Conservation (phyloP, 2,113 vertebrate genomes). For the Gymnocephalus cernua region DNA sequence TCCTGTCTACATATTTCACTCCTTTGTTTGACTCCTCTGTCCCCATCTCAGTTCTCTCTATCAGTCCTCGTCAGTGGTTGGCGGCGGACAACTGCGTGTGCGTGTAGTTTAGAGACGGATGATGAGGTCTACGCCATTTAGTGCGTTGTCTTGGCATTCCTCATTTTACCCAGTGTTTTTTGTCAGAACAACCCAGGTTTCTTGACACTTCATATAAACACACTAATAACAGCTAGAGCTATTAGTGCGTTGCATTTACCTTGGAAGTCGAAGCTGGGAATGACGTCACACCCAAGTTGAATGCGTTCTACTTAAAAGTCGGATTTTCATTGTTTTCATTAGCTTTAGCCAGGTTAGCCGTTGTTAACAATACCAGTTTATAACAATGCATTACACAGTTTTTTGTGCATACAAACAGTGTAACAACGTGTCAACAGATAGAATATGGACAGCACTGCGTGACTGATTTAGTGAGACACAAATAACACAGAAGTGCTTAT, state of each 20-base stretch:
- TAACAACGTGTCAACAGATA: too few relatives aligned
- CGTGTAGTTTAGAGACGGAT: conserved; percentile 43
- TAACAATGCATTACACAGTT: too few relatives aligned
- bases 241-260: not conserved
- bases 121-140: conserved; percentile 64
- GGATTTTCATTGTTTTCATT: too few relatives aligned
- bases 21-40: conserved; percentile 86
- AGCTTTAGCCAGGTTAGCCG: too few relatives aligned
- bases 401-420: too few relatives aligned
- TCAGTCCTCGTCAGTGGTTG: conserved; percentile 70
- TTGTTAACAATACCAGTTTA: too few relatives aligned
- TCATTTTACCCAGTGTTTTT: conserved; percentile 65
- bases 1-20: conserved; percentile 84
- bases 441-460: too few relatives aligned
- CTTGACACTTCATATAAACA: conserved; percentile 80
- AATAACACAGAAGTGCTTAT: too few relatives aligned
- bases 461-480: too few relatives aligned
- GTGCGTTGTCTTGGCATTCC: conserved; percentile 59
- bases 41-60: conserved; percentile 78
- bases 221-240: conserved; percentile 75
- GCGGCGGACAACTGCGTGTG: conserved; percentile 40
- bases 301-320: too few relatives aligned
- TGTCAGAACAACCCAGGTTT: conserved; percentile 65
- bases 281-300: too few relatives aligned
- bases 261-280: too few relatives aligned